phyloP scores from a whole-genome alignment of 64 coral and sea anemone genomes.

The Actinia equina region DNA sequence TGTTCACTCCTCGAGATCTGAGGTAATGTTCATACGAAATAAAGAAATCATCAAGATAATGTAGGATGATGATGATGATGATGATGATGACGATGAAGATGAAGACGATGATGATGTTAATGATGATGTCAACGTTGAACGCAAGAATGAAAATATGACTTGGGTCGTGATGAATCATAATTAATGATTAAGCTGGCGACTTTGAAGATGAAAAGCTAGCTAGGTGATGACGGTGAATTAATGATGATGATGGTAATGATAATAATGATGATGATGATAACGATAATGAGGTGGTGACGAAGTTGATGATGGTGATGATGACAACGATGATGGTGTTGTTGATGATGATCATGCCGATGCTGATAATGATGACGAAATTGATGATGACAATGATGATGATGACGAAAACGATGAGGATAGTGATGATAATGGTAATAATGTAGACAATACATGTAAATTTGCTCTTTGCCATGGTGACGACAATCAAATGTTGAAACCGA shows the following conservation, averaged over 20 bases:
- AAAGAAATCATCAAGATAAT: not conserved
- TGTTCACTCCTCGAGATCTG: conserved; percentile 87
- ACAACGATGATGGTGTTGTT: not conserved
- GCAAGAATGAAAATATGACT: no score
- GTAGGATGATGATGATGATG: not conserved
- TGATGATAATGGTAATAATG: not conserved
- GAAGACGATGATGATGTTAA: not conserved
- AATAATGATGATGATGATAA: not conserved
- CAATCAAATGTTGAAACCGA: not conserved
- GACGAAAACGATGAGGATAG: not conserved
- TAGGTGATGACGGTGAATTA: not conserved
- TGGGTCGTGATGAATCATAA: no score
- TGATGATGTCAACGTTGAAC: not conserved
- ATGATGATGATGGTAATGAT: not conserved
- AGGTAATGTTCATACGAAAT: not conserved
- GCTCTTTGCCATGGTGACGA: not conserved
- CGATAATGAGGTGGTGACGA: not conserved
- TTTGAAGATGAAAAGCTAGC: no score
- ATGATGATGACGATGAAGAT: not conserved
- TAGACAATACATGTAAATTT: not conserved
- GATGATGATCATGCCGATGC: not conserved
- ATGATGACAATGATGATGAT: not conserved
- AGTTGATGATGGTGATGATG: not conserved
- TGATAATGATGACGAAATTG: not conserved
- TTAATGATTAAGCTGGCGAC: no score